phyloP scores from a whole-genome alignment of 2,888 invertebrate genomes.

The Melieria omissa region DNA sequence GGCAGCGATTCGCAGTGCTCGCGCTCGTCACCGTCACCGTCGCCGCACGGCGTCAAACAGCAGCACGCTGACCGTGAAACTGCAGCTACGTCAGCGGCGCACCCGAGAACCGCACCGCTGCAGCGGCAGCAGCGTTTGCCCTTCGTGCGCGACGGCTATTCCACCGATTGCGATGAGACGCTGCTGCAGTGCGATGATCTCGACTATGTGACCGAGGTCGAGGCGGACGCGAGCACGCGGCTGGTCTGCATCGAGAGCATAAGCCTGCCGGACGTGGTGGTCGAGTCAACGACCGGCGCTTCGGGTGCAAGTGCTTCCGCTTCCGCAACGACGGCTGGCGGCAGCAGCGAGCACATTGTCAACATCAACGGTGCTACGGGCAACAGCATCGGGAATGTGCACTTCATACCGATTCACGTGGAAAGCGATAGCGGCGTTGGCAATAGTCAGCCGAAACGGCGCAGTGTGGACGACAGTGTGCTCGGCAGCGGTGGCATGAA shows the following conservation, averaged over 20 bases:
- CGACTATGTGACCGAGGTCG: conserved; percentile 48
- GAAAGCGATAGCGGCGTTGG: conserved; percentile 51
- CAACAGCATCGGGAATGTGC: conserved; percentile 61
- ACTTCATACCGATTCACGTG: conserved; percentile 63
- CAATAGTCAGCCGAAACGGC: conserved; percentile 51
- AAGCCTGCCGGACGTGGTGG: conserved; percentile 66
- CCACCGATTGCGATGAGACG: conserved; percentile 64
- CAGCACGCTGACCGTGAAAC: conserved; percentile 14
- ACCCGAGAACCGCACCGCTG: conserved; percentile 30
- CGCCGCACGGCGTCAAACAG: conserved; percentile 35
- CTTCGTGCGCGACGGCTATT: conserved; percentile 61
- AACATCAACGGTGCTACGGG: conserved; percentile 61
- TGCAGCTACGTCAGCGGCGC: conserved; percentile 41
- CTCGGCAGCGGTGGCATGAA: conserved; percentile 51
- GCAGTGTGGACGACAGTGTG: conserved; percentile 60
- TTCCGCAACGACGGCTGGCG: conserved; percentile 34
- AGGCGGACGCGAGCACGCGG: conserved; percentile 51
- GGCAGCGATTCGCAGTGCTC: conserved; percentile 38
- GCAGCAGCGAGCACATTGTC: conserved; percentile 55
- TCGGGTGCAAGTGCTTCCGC: conserved; percentile 26
- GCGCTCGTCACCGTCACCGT: conserved; percentile 34
- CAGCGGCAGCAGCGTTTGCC: conserved; percentile 42
- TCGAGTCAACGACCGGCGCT: conserved; percentile 61
- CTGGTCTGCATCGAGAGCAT: conserved; percentile 66
- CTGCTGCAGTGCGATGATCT: conserved; percentile 62